Percentiles rank a stretch among this genome's conserved stretches.
phyloP scores from a whole-genome alignment of 2,113 vertebrate species.

The Vicugna pacos region DNA sequence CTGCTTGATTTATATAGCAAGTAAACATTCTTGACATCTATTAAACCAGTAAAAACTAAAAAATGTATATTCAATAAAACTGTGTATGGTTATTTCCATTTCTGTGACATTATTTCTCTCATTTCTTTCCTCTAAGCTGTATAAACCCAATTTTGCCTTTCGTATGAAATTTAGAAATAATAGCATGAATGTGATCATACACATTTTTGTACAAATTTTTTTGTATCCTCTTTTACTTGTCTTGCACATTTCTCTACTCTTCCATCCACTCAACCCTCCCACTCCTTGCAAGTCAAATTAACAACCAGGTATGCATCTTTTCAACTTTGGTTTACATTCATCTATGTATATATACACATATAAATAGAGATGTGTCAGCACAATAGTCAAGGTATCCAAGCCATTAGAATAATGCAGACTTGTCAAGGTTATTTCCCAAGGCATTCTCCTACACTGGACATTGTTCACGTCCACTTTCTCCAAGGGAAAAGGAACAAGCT shows the following conservation, averaged over 20 bases:
- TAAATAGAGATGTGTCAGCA: neutral
- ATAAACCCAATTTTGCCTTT: neutral
- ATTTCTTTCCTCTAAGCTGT: neutral
- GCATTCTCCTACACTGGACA: neutral
- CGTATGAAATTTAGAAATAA: neutral
- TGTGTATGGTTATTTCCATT: conserved; percentile 17
- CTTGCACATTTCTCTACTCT: neutral
- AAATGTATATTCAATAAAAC: neutral
- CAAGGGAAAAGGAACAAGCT: neutral
- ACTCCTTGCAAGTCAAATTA: neutral
- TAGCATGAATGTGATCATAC: neutral
- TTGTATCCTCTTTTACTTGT: neutral
- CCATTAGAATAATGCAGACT: neutral
- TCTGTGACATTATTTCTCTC: neutral
- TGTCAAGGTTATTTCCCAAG: neutral
- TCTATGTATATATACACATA: neutral
- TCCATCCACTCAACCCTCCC: neutral
- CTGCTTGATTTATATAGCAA: neutral
- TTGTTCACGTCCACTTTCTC: neutral
- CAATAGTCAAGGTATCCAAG: neutral
- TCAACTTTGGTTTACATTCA: neutral
- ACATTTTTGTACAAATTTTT: neutral
- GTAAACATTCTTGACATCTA: neutral
- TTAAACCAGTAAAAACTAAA: conserved; percentile 28
- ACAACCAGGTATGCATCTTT: neutral